Evolutionary conservation across 2,113 vertebrate species (phyloP).

Genomic region (Nibea albiflora): DNA sequence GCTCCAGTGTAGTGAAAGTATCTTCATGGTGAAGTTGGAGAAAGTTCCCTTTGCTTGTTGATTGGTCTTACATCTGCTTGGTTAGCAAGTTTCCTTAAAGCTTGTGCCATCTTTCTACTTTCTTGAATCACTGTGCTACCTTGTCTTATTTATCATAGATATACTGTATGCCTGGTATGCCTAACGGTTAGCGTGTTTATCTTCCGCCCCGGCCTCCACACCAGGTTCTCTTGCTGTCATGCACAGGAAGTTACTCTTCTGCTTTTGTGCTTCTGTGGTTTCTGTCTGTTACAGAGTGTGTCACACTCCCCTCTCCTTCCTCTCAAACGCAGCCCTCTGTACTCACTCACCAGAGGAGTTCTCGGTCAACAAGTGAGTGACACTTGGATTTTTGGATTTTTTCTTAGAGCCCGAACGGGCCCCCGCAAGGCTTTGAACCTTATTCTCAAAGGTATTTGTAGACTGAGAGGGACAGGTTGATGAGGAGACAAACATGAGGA

Average conservation of each 20-base stretch:
- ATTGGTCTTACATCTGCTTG: neutral
- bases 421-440: neutral
- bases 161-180: neutral
- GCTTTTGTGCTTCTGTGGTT: slow-evolving; percentile 81
- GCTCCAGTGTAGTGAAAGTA: neutral
- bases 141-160: slow-evolving; percentile 14
- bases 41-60: neutral
- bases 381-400: neutral
- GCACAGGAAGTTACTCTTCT: slow-evolving; percentile 83
- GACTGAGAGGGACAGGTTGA: slow-evolving; percentile 9
- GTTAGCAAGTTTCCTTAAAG: neutral
- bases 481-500: slow-evolving; percentile 55
- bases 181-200: slow-evolving; percentile 33
- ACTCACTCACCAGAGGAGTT: slow-evolving; percentile 28
- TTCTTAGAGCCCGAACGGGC: slow-evolving; percentile 2
- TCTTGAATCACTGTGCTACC: neutral
- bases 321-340: slow-evolving; percentile 43
- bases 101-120: neutral
- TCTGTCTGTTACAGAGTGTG: slow-evolving; percentile 59
- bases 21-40: neutral
- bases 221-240: slow-evolving; percentile 57
- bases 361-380: slow-evolving; percentile 21
- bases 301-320: slow-evolving; percentile 76
- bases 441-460: slow-evolving; percentile 18
- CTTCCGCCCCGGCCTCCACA: slow-evolving; percentile 47